Conservation (phyloP, 2,113 vertebrate species). For the Forbesichthys papilliferus region DNA sequence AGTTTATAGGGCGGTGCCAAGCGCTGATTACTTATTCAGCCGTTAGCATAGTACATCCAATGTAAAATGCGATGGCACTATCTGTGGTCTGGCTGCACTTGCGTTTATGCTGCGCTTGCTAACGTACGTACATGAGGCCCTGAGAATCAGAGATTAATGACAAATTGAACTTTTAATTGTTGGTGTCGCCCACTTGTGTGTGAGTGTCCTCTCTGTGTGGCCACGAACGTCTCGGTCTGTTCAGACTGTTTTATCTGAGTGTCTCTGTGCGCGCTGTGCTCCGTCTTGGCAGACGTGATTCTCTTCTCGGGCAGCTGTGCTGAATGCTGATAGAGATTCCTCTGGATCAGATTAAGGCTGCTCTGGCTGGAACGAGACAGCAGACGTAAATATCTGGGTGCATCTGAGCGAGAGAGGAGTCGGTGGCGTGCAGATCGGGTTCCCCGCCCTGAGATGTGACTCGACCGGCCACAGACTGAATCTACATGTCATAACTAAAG, state of each 20-base stretch:
- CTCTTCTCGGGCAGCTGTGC: constrained; percentile 58
- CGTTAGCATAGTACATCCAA: too few species aligned
- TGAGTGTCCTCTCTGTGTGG: not conserved
- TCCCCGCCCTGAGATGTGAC: constrained; percentile 70
- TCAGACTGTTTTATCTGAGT: constrained; percentile 26
- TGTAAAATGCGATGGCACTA: too few species aligned
- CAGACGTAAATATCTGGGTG: constrained; percentile 75
- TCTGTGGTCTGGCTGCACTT: too few species aligned
- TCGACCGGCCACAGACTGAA: constrained; percentile 71
- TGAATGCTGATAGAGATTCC: constrained; percentile 65
- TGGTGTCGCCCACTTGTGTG: too few species aligned
- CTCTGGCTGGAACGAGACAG: constrained; percentile 71
- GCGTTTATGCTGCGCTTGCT: too few species aligned
- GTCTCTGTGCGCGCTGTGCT: constrained; percentile 19
- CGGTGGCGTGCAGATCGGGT: constrained; percentile 60
- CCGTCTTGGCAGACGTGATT: constrained; percentile 49
- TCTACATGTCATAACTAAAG: constrained; percentile 71
- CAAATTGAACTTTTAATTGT: too few species aligned
- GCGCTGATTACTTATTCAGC: too few species aligned
- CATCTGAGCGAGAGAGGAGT: constrained; percentile 60
- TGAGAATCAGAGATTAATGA: too few species aligned
- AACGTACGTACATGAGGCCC: too few species aligned
- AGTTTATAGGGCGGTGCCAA: too few species aligned
- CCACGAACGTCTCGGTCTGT: not conserved
- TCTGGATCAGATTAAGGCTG: constrained; percentile 73